Conservation (phyloP, 2,888 invertebrate genomes). For the Apomyelois bistriatella region DNA sequence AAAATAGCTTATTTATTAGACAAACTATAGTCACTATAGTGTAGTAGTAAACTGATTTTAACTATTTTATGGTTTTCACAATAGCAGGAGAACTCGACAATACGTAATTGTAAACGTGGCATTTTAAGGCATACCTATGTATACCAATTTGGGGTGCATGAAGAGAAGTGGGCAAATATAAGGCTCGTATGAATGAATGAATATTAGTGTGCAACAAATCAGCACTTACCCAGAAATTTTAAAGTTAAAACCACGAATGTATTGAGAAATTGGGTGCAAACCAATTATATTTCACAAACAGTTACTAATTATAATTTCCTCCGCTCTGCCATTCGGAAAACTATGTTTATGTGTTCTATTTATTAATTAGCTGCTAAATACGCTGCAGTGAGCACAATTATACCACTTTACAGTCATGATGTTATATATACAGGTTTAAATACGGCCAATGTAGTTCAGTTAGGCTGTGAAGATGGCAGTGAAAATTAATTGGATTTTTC, state of each 20-base stretch:
- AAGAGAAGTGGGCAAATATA: too few relatives aligned
- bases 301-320: conserved; percentile 63
- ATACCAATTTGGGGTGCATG: too few relatives aligned
- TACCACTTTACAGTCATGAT: conserved; percentile 31
- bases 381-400: conserved; percentile 45
- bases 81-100: too few relatives aligned
- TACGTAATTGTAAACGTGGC: too few relatives aligned
- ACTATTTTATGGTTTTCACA: too few relatives aligned
- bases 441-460: background rate
- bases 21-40: too few relatives aligned
- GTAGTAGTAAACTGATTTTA: too few relatives aligned
- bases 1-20: too few relatives aligned
- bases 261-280: conserved; percentile 42
- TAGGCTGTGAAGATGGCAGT: background rate
- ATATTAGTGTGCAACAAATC: too few relatives aligned
- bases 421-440: conserved; percentile 21
- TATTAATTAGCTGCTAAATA: conserved; percentile 53
- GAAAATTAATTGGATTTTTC: background rate
- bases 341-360: conserved; percentile 58
- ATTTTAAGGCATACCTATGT: too few relatives aligned
- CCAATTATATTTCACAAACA: conserved; percentile 55
- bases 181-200: too few relatives aligned
- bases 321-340: conserved; percentile 52
- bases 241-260: conserved; percentile 5
- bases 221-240: too few relatives aligned